Evolutionary conservation across 1,140 invertebrate species (phyloP), one percentile per base, ranked within the genome.

Genomic region (Caenorhabditis brenneri): DNA sequence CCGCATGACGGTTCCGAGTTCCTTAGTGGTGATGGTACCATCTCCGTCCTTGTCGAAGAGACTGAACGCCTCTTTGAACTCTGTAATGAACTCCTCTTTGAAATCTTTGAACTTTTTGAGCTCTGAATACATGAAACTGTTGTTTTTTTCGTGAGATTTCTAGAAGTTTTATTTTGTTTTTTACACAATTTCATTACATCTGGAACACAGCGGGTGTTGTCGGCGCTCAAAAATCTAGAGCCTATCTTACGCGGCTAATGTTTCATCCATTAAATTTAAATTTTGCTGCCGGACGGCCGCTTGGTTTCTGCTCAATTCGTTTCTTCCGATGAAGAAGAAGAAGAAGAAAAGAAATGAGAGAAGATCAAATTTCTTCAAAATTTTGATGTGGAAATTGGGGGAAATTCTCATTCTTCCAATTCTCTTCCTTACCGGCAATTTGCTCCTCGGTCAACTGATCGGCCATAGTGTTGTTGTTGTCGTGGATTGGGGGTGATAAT

Each of bases 31-130:
- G 93, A 99, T 99, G 90, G 97, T 98, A 92, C 98, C 97, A 93
- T 99, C 97, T 84, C 97, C 97, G 92, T 99, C 97, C 93, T 99
- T 99, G 93, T 99, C 97, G 93, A 99, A 99, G 89, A 99, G 94
- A 92, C 96, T 97, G 92, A 99, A 98, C 86, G 97, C 97, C 93
- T 99, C 97, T 93, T 99, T 99, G 94, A 99, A 98, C 93, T 99
- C 97, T 87, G 82, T 4, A 88, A 89, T n/a, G n/a, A n/a, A n/a
- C n/a, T n/a, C n/a, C n/a, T n/a, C n/a, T n/a, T n/a, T n/a, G n/a
- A n/a, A n/a, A n/a, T n/a, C n/a, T n/a, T n/a, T n/a, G n/a, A n/a
- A n/a, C n/a, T n/a, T n/a, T n/a, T n/a, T n/a, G n/a, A n/a, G n/a
- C n/a, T n/a, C n/a, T n/a, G n/a, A n/a, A n/a, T n/a, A n/a, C n/a